phyloP scores from a whole-genome alignment of 2,113 vertebrate genomes.

The Lepus timidus region DNA sequence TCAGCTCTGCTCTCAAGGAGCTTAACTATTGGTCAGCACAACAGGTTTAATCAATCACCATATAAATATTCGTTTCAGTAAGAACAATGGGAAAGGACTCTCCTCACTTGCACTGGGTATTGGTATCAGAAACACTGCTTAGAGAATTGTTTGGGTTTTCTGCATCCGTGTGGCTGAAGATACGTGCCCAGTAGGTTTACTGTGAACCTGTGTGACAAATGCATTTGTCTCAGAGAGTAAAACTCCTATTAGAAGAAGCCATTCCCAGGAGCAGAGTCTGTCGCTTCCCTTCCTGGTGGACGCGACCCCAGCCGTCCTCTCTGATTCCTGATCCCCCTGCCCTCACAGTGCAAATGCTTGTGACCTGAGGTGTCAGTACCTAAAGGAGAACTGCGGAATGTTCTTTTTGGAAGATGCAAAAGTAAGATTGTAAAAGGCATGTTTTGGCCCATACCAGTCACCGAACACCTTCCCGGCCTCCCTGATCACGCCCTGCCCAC shows the following conservation, averaged over 20 bases:
- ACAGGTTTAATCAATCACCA: neutral
- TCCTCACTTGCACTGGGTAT: neutral
- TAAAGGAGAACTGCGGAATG: neutral
- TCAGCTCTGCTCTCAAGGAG: neutral
- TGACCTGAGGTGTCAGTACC: constrained; percentile 2
- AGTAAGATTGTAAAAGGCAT: neutral
- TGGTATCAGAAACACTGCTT: neutral
- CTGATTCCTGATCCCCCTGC: neutral
- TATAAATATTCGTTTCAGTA: neutral
- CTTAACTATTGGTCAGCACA: neutral
- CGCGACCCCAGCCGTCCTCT: neutral
- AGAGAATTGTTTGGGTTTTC: neutral
- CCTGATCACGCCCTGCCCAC: neutral
- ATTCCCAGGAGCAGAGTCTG: neutral
- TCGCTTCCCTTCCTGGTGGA: neutral
- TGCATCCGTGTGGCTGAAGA: neutral
- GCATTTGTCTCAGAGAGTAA: neutral
- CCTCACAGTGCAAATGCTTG: neutral
- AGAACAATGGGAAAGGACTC: neutral
- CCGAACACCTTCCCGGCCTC: constrained; percentile 11
- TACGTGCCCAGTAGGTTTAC: neutral
- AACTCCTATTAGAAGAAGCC: neutral
- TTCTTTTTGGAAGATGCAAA: neutral
- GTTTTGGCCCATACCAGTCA: neutral
- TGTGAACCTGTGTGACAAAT: neutral